A percentile compares a stretch with the other conserved stretches of the same genome.
phyloP scores from a whole-genome alignment of 2,888 invertebrate species.

The Tachina fera region DNA sequence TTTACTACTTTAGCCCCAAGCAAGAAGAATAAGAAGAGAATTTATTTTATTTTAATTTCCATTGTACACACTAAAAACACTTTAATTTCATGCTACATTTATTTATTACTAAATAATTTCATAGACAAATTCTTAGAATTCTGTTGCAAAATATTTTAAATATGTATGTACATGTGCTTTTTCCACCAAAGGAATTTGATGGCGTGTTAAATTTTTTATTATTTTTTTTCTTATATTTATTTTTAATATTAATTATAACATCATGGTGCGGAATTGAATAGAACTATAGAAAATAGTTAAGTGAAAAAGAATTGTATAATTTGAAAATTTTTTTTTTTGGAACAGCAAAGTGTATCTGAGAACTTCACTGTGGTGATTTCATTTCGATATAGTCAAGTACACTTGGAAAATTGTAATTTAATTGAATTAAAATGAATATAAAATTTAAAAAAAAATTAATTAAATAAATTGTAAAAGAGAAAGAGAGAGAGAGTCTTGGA shows the following conservation, averaged over 20 bases:
- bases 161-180: too few species aligned
- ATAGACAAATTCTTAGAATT: constrained; percentile 62
- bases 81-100: constrained; percentile 79
- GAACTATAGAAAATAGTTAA: constrained; percentile 28
- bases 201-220: constrained; percentile 59
- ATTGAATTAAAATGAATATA: background rate
- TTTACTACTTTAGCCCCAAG: constrained; percentile 19
- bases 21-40: constrained; percentile 1
- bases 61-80: constrained; percentile 39
- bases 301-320: constrained; percentile 31
- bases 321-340: background rate
- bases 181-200: constrained; percentile 54
- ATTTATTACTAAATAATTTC: constrained; percentile 66
- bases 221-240: constrained; percentile 57
- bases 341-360: constrained; percentile 5
- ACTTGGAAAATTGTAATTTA: constrained; percentile 19
- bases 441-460: background rate
- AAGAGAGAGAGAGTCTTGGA: background rate
- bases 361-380: constrained; percentile 32
- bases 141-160: constrained; percentile 19
- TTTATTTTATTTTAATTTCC: constrained; percentile 55
- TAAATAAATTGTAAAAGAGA: background rate
- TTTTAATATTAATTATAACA: constrained; percentile 53
- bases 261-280: constrained; percentile 25
- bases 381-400: constrained; percentile 19